Base-by-base conservation (phyloP, 1,140 invertebrate genomes). In the Adoxophyes honmai region DNA sequence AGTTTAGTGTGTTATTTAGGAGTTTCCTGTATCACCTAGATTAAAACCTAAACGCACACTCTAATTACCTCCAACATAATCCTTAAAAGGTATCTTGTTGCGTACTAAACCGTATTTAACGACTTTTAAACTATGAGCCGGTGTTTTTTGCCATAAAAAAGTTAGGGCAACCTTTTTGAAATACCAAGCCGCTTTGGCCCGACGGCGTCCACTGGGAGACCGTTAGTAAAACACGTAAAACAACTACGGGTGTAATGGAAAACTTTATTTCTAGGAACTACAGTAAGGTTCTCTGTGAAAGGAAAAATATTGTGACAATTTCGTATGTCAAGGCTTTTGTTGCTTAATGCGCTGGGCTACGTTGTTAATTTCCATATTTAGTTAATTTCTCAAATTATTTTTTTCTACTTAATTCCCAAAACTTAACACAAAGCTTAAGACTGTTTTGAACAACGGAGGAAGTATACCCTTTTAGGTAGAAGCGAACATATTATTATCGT, bases 201-300 rank as follows among this genome's bases (percentile, higher is more conserved):
- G 16, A 44, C 16, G 16, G 10, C 15, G 39, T 44, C 39, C 18
- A n/a, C 18, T 16, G 39, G 39, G 39, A 44, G 39, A 18, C 39
- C 18, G 7, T 44, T 39, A 39, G 39, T 16, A 44, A 44, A 44
- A 44, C 39, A 44, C 39, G 39, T 44, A 44, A 44, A 44, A 44
- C 39, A 44, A 44, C 39, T 44, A 44, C 4, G 39, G 16, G 16
- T 16, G 39, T 44, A 44, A 44, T 44, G n/a, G 39, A 44, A 21
- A 44, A 44, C 16, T 44, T 44, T 44, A 44, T 28, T 44, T 44
- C 10, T 21, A 16, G 39, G 18, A n/a, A n/a, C n/a, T n/a, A n/a
- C n/a, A 44, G 16, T 28, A 44, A 18, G 8, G 39, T 44, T 44
- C 21, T 2, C 21, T 3, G 21, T n/a, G n/a, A n/a, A n/a, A n/a